Conservation (phyloP, 2,113 vertebrate genomes). For the Cinclus cinclus region DNA sequence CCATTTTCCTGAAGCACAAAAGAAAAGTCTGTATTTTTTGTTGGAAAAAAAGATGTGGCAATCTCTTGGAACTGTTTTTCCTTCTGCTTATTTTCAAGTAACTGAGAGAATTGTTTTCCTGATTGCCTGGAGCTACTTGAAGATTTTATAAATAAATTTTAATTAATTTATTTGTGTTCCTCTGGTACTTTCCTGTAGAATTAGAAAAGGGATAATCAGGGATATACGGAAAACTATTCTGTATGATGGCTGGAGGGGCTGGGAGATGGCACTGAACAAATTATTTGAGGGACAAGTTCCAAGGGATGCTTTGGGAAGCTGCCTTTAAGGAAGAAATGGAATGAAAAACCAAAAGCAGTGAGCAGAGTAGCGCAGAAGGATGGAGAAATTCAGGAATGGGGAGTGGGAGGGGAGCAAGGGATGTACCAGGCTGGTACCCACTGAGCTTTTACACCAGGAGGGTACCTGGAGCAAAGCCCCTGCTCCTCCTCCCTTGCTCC, state of each 20-base stretch:
- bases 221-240: background rate
- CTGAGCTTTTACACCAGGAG: background rate
- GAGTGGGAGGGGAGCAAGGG: background rate
- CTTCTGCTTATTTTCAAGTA: background rate
- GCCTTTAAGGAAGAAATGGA: background rate
- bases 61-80: background rate
- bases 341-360: background rate
- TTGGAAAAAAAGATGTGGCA: background rate
- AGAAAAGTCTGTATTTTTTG: background rate
- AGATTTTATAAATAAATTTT: constrained; percentile 41
- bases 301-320: background rate
- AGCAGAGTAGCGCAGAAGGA: background rate
- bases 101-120: background rate
- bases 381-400: background rate
- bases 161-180: background rate
- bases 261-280: background rate
- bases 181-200: background rate
- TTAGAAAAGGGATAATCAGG: background rate
- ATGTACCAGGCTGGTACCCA: background rate
- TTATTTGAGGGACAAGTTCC: background rate
- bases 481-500: fast-evolving
- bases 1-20: background rate
- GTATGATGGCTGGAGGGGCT: too few species aligned
- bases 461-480: background rate
- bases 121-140: background rate